Percentiles rank a stretch among this genome's conserved stretches.
phyloP scores from a whole-genome alignment of 2,797 vertebrate species.

The Amniataba percoides region DNA sequence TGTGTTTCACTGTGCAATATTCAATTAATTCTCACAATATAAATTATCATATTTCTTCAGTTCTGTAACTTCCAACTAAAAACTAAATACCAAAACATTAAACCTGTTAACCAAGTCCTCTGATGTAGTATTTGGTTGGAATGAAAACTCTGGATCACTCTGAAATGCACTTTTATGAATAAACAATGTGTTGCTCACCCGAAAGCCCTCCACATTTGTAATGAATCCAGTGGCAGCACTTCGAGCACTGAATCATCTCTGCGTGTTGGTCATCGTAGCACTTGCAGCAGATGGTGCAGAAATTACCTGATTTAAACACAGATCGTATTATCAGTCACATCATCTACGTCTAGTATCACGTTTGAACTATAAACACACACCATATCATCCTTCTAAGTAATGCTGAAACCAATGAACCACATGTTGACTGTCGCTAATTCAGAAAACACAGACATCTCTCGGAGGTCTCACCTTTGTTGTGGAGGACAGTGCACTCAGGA shows the following conservation, averaged over 20 bases:
- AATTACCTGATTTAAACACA: constrained; percentile 84
- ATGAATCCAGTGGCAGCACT: constrained; percentile 92
- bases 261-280: constrained; percentile 89
- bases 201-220: constrained; percentile 91
- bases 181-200: constrained; percentile 77
- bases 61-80: not conserved
- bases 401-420: not conserved
- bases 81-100: constrained; percentile 2
- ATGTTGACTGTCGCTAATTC: not conserved
- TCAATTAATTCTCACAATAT: not conserved
- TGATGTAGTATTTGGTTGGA: not conserved
- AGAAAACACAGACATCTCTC: not conserved
- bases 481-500: constrained; percentile 87
- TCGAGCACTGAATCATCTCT: constrained; percentile 91
- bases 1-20: not conserved
- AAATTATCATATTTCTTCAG: not conserved
- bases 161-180: not conserved
- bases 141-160: not conserved
- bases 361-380: not conserved
- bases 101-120: not conserved
- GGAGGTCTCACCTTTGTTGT: constrained; percentile 85
- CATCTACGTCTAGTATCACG: constrained; percentile 1
- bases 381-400: not conserved
- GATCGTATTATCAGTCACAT: constrained; percentile 11
- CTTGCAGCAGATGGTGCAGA: constrained; percentile 90